Evolutionary conservation across 2,888 invertebrate genomes (phyloP), one percentile per base, ranked within the genome.

Genomic region (Magallana nippona): DNA sequence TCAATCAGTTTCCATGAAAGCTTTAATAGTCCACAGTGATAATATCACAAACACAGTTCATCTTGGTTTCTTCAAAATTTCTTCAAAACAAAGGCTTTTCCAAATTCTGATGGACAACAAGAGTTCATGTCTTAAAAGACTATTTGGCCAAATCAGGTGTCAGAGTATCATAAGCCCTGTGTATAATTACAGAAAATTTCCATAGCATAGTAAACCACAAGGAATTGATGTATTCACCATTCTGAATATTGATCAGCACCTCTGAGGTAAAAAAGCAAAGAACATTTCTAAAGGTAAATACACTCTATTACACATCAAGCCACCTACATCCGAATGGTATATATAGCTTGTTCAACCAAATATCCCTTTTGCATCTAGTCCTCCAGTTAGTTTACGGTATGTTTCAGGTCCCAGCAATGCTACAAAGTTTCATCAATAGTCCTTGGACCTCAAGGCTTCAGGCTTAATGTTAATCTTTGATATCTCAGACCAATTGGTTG

Each of bases 171-270:
- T 44, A 44, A 44, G 5, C 5, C 44, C 5, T 44, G 44, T 71
- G 32, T 32, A 22, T 71, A 11, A 10, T 27, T 22, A 15, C 32
- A 22, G 15, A 71, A 60, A 71, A 71, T 71, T 71, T 71, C 71
- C 71, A 71, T 71, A 71, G 32, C 27, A 27, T 32, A 32, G 71
- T 71, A 71, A 71, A 71, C 71, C 71, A 71, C 71, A 71, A 71
- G 27, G 22, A 44, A 44, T 71, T 27, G 13, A 15, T 27, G 32
- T 44, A 44, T 44, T 27, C 32, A 71, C 27, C 32, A 71, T 71
- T 71, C 71, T 71, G 15, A 22, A 63, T 10, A 22, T 22, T 22
- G 27, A 22, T 27, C 15, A 63, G 19, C 63, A 63, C 63, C 63
- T 15, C 15, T 15, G 15, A 32, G 2, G 1, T n/a, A 10, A 63